A percentile compares a stretch with the other conserved stretches of the same genome.
phyloP scores from a whole-genome alignment of 2,797 vertebrate species.

The Hoplostethus atlanticus region DNA sequence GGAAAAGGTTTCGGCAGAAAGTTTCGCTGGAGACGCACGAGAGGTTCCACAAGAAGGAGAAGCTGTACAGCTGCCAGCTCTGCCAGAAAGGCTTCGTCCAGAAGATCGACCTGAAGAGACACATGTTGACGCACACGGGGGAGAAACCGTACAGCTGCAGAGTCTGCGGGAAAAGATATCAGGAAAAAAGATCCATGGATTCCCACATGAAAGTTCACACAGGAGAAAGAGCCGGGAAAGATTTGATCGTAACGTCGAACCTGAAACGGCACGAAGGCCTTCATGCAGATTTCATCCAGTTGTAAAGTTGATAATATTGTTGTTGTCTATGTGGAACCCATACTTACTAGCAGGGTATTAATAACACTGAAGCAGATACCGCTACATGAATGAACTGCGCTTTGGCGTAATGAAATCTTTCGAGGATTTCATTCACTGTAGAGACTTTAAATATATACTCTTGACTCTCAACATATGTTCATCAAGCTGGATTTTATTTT shows the following conservation, averaged over 20 bases:
- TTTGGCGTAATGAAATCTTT: no score
- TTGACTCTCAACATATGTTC: no score
- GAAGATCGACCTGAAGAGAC: constrained; percentile 76
- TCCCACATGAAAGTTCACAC: constrained; percentile 72
- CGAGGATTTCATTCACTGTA: no score
- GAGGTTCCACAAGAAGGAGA: constrained; percentile 78
- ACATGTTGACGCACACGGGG: constrained; percentile 75
- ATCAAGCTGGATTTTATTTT: no score
- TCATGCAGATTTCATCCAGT: constrained; percentile 56
- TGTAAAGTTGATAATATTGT: constrained; percentile 27
- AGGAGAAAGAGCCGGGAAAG: constrained; percentile 31
- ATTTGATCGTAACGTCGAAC: neutral
- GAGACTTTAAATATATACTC: no score
- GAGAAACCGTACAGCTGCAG: constrained; percentile 76
- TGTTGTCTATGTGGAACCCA: no score
- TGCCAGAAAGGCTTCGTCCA: constrained; percentile 76
- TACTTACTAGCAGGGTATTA: no score
- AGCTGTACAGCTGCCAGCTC: constrained; percentile 59
- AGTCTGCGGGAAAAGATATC: constrained; percentile 69
- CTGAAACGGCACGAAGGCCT: constrained; percentile 41
- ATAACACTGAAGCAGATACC: no score
- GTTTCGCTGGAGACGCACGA: constrained; percentile 76
- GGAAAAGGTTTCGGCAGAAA: constrained; percentile 77
- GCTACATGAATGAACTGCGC: no score
- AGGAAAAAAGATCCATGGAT: constrained; percentile 74